phyloP scores from a whole-genome alignment of 2,797 vertebrate species.

The Gymnothorax reevesii region DNA sequence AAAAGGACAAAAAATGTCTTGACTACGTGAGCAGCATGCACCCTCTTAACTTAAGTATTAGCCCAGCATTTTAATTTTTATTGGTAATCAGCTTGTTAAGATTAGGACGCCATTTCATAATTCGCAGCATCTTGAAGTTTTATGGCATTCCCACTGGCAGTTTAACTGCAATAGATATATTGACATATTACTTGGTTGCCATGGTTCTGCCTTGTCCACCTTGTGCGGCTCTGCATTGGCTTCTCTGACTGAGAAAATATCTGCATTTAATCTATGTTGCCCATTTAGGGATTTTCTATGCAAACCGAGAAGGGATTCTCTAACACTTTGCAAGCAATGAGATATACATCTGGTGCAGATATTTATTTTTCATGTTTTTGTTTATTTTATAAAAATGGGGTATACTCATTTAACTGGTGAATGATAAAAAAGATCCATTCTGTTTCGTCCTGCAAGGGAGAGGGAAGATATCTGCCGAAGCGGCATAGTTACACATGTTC shows the following conservation, averaged over 20 bases:
- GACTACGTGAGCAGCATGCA: not conserved
- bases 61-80: not conserved
- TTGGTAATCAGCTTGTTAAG: not conserved
- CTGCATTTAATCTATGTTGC: conserved; percentile 5
- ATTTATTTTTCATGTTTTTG: not conserved
- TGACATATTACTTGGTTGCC: conserved; percentile 8
- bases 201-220: not conserved
- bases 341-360: not conserved
- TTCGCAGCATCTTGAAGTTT: conserved; percentile 19
- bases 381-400: conserved; percentile 33
- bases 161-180: conserved; percentile 23
- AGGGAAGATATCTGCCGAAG: not conserved
- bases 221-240: not conserved
- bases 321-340: not conserved
- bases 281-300: not conserved
- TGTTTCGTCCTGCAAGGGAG: not conserved
- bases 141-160: conserved; percentile 19
- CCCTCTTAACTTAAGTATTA: not conserved
- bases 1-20: not conserved
- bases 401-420: conserved; percentile 23
- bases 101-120: not conserved
- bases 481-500: conserved; percentile 52
- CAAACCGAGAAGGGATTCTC: conserved; percentile 1
- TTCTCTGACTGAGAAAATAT: conserved; percentile 1
- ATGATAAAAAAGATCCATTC: conserved; percentile 23